Evolutionary conservation across 1,140 invertebrate genomes (phyloP).

Genomic region (Drosophila littoralis): DNA sequence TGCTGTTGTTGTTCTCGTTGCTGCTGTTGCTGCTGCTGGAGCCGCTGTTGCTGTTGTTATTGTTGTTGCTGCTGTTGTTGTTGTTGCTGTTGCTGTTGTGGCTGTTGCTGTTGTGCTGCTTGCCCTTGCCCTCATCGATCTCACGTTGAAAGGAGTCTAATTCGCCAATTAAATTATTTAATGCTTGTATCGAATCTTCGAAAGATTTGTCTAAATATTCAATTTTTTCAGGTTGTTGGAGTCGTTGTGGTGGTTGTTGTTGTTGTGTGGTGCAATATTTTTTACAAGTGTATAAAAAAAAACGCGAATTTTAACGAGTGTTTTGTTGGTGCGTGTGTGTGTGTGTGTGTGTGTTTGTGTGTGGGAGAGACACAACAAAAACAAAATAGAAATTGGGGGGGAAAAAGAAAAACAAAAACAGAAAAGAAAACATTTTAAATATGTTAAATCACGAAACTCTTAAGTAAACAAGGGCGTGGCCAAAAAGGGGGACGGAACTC

Average conservation of each 20-base stretch:
- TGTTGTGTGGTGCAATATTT: constrained; percentile 36
- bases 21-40: constrained; percentile 42
- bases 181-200: constrained; percentile 84
- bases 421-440: constrained; percentile 41
- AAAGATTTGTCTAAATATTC: constrained; percentile 83
- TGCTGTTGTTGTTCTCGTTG: constrained; percentile 33
- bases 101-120: constrained; percentile 54
- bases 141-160: constrained; percentile 84
- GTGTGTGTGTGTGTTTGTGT: constrained; percentile 14
- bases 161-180: constrained; percentile 85
- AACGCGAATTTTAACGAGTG: constrained; percentile 32
- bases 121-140: constrained; percentile 83
- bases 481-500: background rate
- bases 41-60: constrained; percentile 41
- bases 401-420: constrained; percentile 60
- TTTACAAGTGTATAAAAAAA: constrained; percentile 23
- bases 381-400: constrained; percentile 44
- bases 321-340: constrained; percentile 32
- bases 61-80: constrained; percentile 32
- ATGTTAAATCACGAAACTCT: constrained; percentile 9
- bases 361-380: constrained; percentile 50
- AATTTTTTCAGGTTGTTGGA: constrained; percentile 52
- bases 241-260: constrained; percentile 49
- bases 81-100: constrained; percentile 42
- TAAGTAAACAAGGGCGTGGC: constrained; percentile 13